Evolutionary conservation across 1,140 invertebrate genomes (phyloP), one percentile per base, ranked within the genome.

Genomic region (Zaprionus ghesquierei): DNA sequence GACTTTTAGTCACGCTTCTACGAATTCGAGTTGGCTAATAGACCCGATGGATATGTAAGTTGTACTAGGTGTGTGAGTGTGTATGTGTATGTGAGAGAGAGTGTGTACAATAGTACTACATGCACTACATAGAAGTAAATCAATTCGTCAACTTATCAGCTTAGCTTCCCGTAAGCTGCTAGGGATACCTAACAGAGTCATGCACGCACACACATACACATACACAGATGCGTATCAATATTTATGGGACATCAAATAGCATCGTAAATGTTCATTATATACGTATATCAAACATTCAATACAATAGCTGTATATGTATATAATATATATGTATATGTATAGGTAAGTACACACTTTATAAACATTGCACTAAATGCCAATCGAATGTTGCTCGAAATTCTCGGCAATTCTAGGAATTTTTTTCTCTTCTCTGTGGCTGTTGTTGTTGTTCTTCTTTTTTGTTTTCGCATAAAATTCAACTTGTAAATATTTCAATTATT

Each of bases 221-320:
- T 8, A 29, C 27, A 50, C n/a, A n/a, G n/a, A 59, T 49, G 33
- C 41, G 62, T 33, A 22, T 61, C 29, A 63, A 74, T 53, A 63
- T 70, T 72, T 58, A 61, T 76, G 56, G 76, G 66, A 71, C 64
- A 82, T 79, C 80, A 76, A 66, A 64, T 84, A 79, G 58, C 71
- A 41, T 60, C 60, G 49, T 70, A 64, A 56, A 49, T 63, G 60
- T 71, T 51, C 46, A 62, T 62, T 54, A 84, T 79, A 86, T 82
- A 86, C 81, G 81, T 86, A 87, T 86, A 86, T 86, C 81, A 86
- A 86, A 86, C 82, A 85, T 77, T 77, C 78, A 87, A 82, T 84
- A 76, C 41, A 63, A 58, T 78, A 75, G 59, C 58, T 61, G 59
- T 75, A 41, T 58, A 25, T 56, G 35, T 65, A 31, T 75, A 25